Base-by-base conservation (phyloP, 1,140 invertebrate genomes). In the Formica exsecta region DNA sequence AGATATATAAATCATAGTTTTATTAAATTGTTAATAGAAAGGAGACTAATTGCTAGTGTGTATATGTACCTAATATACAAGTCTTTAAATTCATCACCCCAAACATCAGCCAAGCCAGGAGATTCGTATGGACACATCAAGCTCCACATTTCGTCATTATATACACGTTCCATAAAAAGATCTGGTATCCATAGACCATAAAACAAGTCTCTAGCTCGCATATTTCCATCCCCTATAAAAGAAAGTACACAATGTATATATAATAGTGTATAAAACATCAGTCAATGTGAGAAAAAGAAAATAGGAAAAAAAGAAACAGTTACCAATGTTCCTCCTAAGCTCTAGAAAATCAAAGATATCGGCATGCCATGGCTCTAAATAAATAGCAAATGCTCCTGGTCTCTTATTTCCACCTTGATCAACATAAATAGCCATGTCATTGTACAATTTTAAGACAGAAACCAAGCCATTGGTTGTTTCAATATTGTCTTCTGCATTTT, bases 111-210 rank as follows among this genome's bases (percentile, higher is more conserved):
- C 9, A 99, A 96, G 0, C 98, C 98, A 1, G 98, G 99, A 93
- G 97, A 98, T 93, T 99, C 97, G 93, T 98, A 96, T 1, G 99
- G 99, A 94, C 99, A 99, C 99, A 99, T 99, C 19, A 99, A 95
- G 64, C 97, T 98, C 99, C 99, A 99, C 68, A 97, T 96, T 76
- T 95, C 97, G 95, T 99, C 97, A 0, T 96, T 96, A 93, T 99
- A 97, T 0, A 99, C 99, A 66, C 99, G 96, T 94, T 98, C 96
- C 99, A 99, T 99, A 93, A 99, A 99, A 44, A 99, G 95, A 96
- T 99, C 99, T 7, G 99, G 99, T 89, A 99, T 98, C 99, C 99
- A 99, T 11, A 99, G 93, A 19, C 98, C 99, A 94, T 99, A 99
- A 94, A 99, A 99, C n/a, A 99, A 95, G 95, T 99, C 99, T 85